Base-by-base conservation (phyloP, 2,888 invertebrate species). In the Adela reaumurella region DNA sequence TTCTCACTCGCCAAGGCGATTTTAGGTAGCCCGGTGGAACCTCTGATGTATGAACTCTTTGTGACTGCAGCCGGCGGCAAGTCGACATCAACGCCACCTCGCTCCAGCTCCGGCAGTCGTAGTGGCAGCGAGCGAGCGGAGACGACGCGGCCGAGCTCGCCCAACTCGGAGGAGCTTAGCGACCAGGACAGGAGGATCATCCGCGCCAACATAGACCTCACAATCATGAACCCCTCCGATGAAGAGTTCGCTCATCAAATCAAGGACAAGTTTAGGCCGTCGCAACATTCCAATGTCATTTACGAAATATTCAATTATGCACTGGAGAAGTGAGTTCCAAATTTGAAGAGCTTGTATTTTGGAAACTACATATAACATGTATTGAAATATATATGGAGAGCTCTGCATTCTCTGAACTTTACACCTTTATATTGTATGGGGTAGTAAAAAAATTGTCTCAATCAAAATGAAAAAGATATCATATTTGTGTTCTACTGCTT, bases 281-380 rank as follows among this genome's bases (percentile, higher is more conserved):
- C 72, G 51, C 67, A 68, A 49, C 74, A 77, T 51, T 68, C 71
- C 16, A 69, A 65, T 24, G 59, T 73, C 41, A 59, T 74, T 43
- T 64, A 59, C 24, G 74, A 74, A 61, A 71, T 74, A 50, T 57
- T 74, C 28, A 71, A 68, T 55, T 55, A 73, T 47, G 65, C 65
- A 4, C 56, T 74, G 19, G 76, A 35, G 14, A 35, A 35, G 35
- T 35, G n/a, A 14, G 35, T 35, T 14, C n/a, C 35, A 5, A 5
- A 10, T 10, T 24, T 24, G 24, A 5, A 24, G 10, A 24, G 10
- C n/a, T n/a, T n/a, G n/a, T n/a, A n/a, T n/a, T n/a, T n/a, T n/a
- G n/a, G n/a, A n/a, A n/a, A n/a, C n/a, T n/a, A n/a, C n/a, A n/a
- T n/a, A n/a, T n/a, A n/a, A n/a, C n/a, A n/a, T n/a, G n/a, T n/a